Conservation (phyloP, 2,797 vertebrate species). For the Denticeps clupeoides region DNA sequence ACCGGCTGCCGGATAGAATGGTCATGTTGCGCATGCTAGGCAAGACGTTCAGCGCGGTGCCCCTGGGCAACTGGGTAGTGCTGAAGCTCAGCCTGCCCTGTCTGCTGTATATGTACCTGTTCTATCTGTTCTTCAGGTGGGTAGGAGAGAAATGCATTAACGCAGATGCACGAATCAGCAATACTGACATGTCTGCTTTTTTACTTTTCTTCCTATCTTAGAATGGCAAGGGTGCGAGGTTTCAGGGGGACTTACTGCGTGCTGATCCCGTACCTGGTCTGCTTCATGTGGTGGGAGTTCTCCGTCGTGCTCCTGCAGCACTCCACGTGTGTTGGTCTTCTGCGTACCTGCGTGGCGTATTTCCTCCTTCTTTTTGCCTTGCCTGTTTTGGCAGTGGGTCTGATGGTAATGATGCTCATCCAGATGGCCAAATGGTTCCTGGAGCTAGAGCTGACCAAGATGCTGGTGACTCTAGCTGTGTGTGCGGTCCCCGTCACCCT, state of each 20-base stretch:
- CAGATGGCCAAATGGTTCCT: conserved; percentile 84
- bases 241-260: conserved; percentile 91
- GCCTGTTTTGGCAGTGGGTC: conserved; percentile 69
- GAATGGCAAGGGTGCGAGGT: conserved; percentile 79
- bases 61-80: conserved; percentile 68
- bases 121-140: conserved; percentile 82
- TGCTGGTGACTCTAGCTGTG: conserved; percentile 69
- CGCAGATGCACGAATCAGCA: too few species aligned
- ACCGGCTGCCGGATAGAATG: conserved; percentile 61
- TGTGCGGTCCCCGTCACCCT: conserved; percentile 74
- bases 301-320: conserved; percentile 75
- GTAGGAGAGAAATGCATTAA: background rate
- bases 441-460: conserved; percentile 78
- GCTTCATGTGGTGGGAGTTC: conserved; percentile 98
- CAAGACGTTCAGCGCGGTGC: conserved; percentile 66
- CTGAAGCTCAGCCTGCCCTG: conserved; percentile 82
- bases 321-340: conserved; percentile 76
- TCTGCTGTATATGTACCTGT: conserved; percentile 79
- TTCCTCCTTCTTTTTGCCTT: conserved; percentile 89
- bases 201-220: conserved; percentile 30
- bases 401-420: conserved; percentile 66
- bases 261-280: conserved; percentile 89
- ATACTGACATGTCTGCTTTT: too few species aligned
- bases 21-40: conserved; percentile 59
- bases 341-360: conserved; percentile 88